Conservation (phyloP, 2,113 vertebrate genomes). For the Festucalex cinctus region DNA sequence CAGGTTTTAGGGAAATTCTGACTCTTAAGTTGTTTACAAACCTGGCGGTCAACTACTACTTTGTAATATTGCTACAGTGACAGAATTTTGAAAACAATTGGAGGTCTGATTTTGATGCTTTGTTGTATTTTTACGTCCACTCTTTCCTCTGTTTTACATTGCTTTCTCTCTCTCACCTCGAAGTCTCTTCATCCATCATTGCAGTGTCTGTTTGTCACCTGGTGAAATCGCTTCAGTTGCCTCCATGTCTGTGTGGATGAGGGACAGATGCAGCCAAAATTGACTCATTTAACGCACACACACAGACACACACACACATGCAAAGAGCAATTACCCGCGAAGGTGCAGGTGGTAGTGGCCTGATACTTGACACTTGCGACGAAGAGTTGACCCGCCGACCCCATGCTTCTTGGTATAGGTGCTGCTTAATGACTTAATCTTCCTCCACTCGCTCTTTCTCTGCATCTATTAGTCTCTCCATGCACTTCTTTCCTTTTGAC, state of each 20-base stretch:
- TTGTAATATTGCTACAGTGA: background rate
- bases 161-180: background rate
- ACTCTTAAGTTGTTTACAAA: background rate
- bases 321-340: constrained; percentile 43
- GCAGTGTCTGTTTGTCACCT: constrained; percentile 4
- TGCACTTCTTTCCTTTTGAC: background rate
- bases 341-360: constrained; percentile 23
- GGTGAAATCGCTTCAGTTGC: constrained; percentile 19
- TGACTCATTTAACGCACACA: constrained; percentile 11
- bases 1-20: background rate
- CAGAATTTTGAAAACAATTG: background rate
- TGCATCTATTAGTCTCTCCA: constrained; percentile 3
- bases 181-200: constrained; percentile 7
- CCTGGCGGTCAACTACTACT: background rate
- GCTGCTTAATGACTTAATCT: constrained; percentile 53
- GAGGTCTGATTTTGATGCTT: background rate
- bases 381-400: constrained; percentile 53
- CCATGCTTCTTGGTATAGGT: constrained; percentile 26
- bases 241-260: constrained; percentile 11
- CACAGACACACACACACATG: constrained; percentile 12
- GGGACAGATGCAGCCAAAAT: constrained; percentile 15
- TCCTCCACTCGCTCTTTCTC: constrained; percentile 1
- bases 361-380: constrained; percentile 47
- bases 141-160: background rate
- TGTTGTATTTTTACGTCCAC: background rate